Evolutionary conservation across 1,140 invertebrate species (phyloP), one percentile per base, ranked within the genome.

Genomic region (Drosophila serrata): DNA sequence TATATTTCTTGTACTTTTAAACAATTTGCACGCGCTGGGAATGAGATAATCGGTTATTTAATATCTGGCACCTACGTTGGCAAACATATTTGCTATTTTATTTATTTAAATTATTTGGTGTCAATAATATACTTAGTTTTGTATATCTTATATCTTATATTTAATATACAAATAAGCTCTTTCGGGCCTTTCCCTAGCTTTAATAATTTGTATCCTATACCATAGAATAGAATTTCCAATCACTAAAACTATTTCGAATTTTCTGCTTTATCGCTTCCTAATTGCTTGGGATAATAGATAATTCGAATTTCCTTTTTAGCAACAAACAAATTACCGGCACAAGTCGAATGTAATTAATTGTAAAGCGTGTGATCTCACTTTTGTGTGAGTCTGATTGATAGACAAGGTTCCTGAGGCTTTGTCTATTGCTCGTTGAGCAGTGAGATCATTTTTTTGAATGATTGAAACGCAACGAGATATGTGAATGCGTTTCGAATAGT

Each of bases 31-130:
- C 49, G 42, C 72, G 49, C 53, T 40, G 43, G 17, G 53, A 22
- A 73, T 73, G 69, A 72, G 69, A 73, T 72, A 73, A 73, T 72
- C n/a, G 33, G 69, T 73, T 73, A 73, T 59, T 72, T 42, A 72
- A 73, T 73, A 72, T 48, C 72, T 59, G 27, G 22, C 57, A 45
- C 51, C 33, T 56, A 45, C 1, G 19, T 12, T 22, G 6, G 40
- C 19, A 24, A 69, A 48, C 5, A 33, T 72, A 49, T 49, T 72
- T 58, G 9, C 27, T 35, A 3, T 24, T 24, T 24, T 24, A 24
- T 24, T 24, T 24, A 24, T 24, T 24, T 24, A 24, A 3, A 3
- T 35, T 29, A 40, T 68, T 45, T 55, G 0, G 46, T 11, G 2
- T 15, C 11, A 39, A 46, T 60, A 45, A 22, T 17, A 1, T 9